phyloP scores from a whole-genome alignment of 2,888 invertebrate genomes.

The Cryptocephalus moraei region DNA sequence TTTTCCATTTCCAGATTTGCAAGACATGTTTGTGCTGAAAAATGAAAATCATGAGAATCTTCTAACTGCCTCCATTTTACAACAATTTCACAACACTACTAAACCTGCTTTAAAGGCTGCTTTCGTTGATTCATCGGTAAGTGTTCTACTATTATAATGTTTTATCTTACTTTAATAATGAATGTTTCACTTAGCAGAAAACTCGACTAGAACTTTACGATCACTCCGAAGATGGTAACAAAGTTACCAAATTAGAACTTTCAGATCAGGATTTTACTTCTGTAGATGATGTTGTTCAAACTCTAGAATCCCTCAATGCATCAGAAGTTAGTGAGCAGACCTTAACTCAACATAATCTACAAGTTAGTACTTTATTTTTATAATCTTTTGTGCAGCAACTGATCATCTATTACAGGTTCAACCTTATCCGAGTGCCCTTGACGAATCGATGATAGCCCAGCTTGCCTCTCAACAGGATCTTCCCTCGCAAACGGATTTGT shows the following conservation, averaged over 20 bases:
- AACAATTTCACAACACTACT: conserved; percentile 33
- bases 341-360: conserved; percentile 30
- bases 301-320: conserved; percentile 42
- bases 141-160: conserved; percentile 7
- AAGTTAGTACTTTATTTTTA: conserved; percentile 17
- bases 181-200: conserved; percentile 23
- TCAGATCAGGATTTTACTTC: conserved; percentile 30
- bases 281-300: conserved; percentile 36
- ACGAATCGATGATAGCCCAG: conserved; percentile 37
- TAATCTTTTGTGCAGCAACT: background rate
- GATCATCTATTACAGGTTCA: conserved; percentile 25
- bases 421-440: conserved; percentile 32
- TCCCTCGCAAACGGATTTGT: conserved; percentile 27
- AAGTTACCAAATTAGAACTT: conserved; percentile 25
- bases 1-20: conserved; percentile 15
- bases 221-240: conserved; percentile 24
- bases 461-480: conserved; percentile 34
- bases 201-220: conserved; percentile 31
- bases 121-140: conserved; percentile 32
- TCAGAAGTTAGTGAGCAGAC: conserved; percentile 41
- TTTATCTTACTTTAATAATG: conserved; percentile 3
- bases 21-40: conserved; percentile 28
- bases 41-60: conserved; percentile 32
- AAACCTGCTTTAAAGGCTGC: conserved; percentile 26
- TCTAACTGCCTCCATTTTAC: conserved; percentile 33